Base-by-base conservation (phyloP, 2,797 vertebrate species). In the Clarias laeviceps region DNA sequence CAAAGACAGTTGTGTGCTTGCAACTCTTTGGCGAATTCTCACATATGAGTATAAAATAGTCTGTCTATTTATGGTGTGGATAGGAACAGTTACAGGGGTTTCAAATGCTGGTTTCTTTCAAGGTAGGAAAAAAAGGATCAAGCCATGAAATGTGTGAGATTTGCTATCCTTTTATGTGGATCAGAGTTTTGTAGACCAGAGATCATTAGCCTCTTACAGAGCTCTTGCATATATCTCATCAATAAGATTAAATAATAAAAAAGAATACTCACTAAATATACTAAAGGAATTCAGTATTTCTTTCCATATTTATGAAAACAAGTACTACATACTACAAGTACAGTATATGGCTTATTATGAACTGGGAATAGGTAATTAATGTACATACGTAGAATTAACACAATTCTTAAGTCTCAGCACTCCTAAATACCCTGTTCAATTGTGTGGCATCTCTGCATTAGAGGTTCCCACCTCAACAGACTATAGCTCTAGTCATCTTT, bases 121-220 rank as follows among this genome's bases (percentile, higher is more conserved):
- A 17, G 89, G 92, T 93, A 92, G 90, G 94, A 95, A 95, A 94
- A 93, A 94, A 94, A 94, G 91, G 93, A 87, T 93, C 91, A 94
- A 89, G 91, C 86, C 91, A 91, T 90, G 90, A 91, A 92, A 90
- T 90, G 88, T 89, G 90, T 57, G 87, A 90, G 90, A 90, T 88
- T 74, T 89, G 87, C 89, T 88, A 77, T 88, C 89, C 91, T 93
- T 95, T 94, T 95, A 93, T 91, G 92, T 89, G 91, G 83, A 83
- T 88, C 66, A 80, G 82, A 90, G 88, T 88, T 82, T 90, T 86
- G 82, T 86, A 74, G 88, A 78, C 80, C n/a, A 85, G 82, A 87
- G 5, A 54, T 74, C 1, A 11, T 24, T n/a, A 57, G 34, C 22
- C 29, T 73, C 14, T 65, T 27, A 32, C 56, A 65, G 37, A 24